Base-by-base conservation (phyloP, 2,888 invertebrate species). In the Euplagia quadripunctaria region DNA sequence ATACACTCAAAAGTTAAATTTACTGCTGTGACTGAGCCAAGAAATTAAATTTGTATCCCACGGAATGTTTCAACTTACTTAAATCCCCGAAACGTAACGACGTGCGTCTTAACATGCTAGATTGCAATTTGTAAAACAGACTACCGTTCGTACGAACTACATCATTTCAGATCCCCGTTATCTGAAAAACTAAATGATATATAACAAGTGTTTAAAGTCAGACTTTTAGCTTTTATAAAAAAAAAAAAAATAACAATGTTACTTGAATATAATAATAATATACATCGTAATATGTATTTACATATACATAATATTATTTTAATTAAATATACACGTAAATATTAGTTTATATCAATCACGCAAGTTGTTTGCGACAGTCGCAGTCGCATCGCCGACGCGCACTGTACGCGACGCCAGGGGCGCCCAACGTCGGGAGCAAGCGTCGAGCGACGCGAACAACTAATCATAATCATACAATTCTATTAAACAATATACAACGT, bases 141-240 rank as follows among this genome's bases (percentile, higher is more conserved):
- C 90, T 92, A 89, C 92, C 75, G 89, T 92, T 91, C 89, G 81
- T 88, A 90, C 85, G 88, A 92, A 92, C 93, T 92, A 94, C 89
- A 84, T 86, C 85, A 90, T 90, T 92, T 93, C 93, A 94, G 94
- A 94, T 88, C 88, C 90, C 89, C 86, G 83, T 82, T 85, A 90
- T 93, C 93, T 93, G 94, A 94, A 92, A 89, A 91, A 90, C 87
- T 88, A 91, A 90, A 92, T 90, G 92, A 92, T 87, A 88, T 88
- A 87, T 85, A 95, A 95, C 95, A 94, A 94, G 92, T 93, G 92
- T 93, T 93, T 92, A 93, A 95, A 95, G 95, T 96, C 96, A 95
- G 95, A 95, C 96, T 95, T 95, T 94, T 92, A 94, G 93, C 93
- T 91, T 94, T 93, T 90, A 91, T 87, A 94, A 94, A 94, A 92